phyloP scores from a whole-genome alignment of 1,140 invertebrate species.

The Brachionus angularis region DNA sequence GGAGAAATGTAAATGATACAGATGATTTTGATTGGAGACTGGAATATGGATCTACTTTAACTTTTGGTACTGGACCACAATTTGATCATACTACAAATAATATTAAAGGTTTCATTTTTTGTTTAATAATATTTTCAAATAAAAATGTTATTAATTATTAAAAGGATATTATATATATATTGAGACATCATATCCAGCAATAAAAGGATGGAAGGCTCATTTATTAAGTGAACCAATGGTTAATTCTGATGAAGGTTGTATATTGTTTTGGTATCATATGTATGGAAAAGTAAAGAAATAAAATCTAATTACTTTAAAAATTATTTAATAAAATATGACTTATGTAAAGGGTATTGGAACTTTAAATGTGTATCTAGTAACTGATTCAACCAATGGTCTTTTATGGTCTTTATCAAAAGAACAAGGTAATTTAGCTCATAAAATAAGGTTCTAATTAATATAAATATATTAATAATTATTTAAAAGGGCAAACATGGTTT shows the following conservation, averaged over 20 bases:
- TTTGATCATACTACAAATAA: slow-evolving; percentile 62
- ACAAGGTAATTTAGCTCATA: neutral
- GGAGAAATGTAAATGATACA: slow-evolving; percentile 25
- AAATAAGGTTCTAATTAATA: too few relatives aligned
- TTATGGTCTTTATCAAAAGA: slow-evolving; percentile 10
- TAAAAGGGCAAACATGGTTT: slow-evolving; percentile 12
- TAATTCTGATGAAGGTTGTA: slow-evolving; percentile 11
- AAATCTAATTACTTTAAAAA: neutral
- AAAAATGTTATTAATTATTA: slow-evolving; percentile 28
- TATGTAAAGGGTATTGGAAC: slow-evolving; percentile 25
- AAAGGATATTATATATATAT: slow-evolving; percentile 46
- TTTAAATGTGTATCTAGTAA: slow-evolving; percentile 44
- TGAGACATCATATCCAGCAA: slow-evolving; percentile 12
- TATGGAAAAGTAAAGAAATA: slow-evolving; percentile 14
- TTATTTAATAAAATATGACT: neutral
- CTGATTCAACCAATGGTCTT: neutral
- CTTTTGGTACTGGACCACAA: slow-evolving; percentile 54
- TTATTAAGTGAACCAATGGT: slow-evolving; percentile 26
- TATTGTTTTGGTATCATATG: slow-evolving; percentile 47
- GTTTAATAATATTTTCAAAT: neutral
- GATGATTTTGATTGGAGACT: slow-evolving; percentile 52
- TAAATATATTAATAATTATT: neutral
- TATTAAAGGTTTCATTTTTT: neutral
- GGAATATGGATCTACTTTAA: slow-evolving; percentile 46
- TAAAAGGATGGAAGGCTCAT: slow-evolving; percentile 16